These are phyloP conservation scores for Cepphus grylle DNA, from an alignment of 2,113 vertebrate species.

Conservation along the genomic window DNA sequence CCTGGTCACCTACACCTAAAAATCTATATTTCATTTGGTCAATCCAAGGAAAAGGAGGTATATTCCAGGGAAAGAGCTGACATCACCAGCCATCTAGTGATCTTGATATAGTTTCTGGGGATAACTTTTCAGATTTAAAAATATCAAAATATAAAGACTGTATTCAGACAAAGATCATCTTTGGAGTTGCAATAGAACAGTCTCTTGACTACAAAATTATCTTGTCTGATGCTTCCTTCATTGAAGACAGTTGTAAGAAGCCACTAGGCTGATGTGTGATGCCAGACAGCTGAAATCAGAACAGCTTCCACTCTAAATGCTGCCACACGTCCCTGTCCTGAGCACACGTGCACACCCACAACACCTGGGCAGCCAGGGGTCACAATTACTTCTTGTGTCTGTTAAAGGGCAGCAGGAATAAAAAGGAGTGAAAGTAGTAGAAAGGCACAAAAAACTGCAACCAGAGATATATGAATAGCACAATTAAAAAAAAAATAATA, in stretches of 20 bases:
- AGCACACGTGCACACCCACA: background rate
- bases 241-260: background rate
- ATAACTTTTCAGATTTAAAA: background rate
- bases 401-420: background rate
- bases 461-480: background rate
- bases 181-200: background rate
- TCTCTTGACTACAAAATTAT: background rate
- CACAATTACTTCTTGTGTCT: background rate
- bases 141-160: fast-evolving
- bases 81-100: background rate
- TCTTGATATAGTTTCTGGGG: background rate
- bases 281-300: background rate
- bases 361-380: background rate
- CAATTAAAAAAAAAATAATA: background rate
- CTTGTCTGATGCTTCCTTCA: background rate
- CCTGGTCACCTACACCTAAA: background rate
- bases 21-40: background rate
- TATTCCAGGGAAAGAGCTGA: background rate
- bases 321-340: background rate
- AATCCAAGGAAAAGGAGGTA: background rate
- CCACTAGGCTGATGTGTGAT: background rate
- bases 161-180: background rate
- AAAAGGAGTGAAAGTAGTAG: background rate
- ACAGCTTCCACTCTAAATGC: background rate
- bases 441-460: background rate